Evolutionary conservation across 1,140 invertebrate genomes (phyloP).

Genomic region (Amyelois transitella): DNA sequence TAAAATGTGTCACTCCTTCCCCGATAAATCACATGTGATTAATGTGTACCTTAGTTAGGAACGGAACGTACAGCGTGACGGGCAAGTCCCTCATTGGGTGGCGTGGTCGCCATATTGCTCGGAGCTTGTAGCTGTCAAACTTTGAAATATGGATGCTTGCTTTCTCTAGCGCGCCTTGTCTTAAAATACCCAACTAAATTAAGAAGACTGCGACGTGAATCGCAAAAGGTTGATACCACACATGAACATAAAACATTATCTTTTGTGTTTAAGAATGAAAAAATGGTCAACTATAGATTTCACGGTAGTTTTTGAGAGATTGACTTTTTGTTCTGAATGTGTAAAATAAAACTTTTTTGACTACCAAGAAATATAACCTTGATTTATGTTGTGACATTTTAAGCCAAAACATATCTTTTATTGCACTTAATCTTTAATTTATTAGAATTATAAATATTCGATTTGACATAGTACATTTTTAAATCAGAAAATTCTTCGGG

Average conservation of each 20-base stretch:
- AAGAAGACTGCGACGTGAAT: constrained; percentile 32
- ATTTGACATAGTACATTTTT: constrained; percentile 11
- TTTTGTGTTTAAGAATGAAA: constrained; percentile 15
- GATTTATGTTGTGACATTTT: constrained; percentile 62
- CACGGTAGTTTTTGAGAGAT: constrained; percentile 53
- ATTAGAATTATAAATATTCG: constrained; percentile 46
- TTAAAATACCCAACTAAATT: constrained; percentile 52
- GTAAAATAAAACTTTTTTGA: constrained; percentile 55
- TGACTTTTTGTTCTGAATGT: constrained; percentile 56
- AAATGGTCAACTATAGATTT: constrained; percentile 36
- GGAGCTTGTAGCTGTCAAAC: constrained; percentile 70
- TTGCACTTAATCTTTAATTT: constrained; percentile 48
- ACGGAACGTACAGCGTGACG: constrained; percentile 61
- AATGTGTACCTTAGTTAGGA: constrained; percentile 59
- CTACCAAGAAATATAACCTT: constrained; percentile 40
- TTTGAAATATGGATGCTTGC: constrained; percentile 63
- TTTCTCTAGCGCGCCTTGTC: constrained; percentile 67
- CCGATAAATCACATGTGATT: constrained; percentile 69
- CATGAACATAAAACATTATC: constrained; percentile 9
- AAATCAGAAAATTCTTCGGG: background rate
- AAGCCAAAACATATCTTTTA: constrained; percentile 57
- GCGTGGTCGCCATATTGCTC: constrained; percentile 69
- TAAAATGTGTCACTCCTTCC: constrained; percentile 72
- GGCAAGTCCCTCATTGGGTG: constrained; percentile 68
- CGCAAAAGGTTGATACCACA: constrained; percentile 14